Conservation (phyloP, 2,888 invertebrate species). For the Epistrophe grossulariae region DNA sequence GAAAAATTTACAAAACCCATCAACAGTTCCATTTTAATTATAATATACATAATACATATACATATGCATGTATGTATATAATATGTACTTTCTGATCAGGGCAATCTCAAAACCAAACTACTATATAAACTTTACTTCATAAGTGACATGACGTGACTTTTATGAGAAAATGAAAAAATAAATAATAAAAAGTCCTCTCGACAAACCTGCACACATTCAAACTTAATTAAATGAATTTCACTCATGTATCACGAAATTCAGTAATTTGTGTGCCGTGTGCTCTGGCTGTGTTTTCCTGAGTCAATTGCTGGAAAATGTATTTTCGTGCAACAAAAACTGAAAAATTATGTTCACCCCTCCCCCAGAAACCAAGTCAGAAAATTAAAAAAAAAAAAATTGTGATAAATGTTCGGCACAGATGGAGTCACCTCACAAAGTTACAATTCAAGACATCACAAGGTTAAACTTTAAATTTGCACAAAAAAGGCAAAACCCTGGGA, state of each 20-base stretch:
- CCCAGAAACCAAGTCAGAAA: neutral
- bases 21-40: too few relatives aligned
- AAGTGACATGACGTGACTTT: slow-evolving; percentile 67
- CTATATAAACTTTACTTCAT: slow-evolving; percentile 21
- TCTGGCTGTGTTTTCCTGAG: slow-evolving; percentile 23
- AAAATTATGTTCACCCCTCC: neutral
- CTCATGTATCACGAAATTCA: slow-evolving; percentile 70
- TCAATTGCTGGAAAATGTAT: slow-evolving; percentile 61
- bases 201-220: slow-evolving; percentile 52
- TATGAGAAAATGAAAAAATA: slow-evolving; percentile 19
- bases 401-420: slow-evolving; percentile 33
- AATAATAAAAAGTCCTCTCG: slow-evolving; percentile 23
- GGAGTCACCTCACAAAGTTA: slow-evolving; percentile 16
- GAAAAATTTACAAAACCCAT: too few relatives aligned
- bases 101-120: slow-evolving; percentile 23
- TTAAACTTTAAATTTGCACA: slow-evolving; percentile 61
- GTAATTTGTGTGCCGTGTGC: slow-evolving; percentile 59
- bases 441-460: slow-evolving; percentile 63
- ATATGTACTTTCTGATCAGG: neutral
- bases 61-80: too few relatives aligned
- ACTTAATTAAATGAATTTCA: slow-evolving; percentile 72
- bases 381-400: slow-evolving; percentile 13
- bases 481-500: slow-evolving; percentile 20
- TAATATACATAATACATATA: neutral
- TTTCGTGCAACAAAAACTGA: slow-evolving; percentile 59